A percentile compares a stretch with the other conserved stretches of the same genome.
Evolutionary conservation across 2,888 invertebrate species (phyloP).

Genomic region (Pseudeuparius sepicola): DNA sequence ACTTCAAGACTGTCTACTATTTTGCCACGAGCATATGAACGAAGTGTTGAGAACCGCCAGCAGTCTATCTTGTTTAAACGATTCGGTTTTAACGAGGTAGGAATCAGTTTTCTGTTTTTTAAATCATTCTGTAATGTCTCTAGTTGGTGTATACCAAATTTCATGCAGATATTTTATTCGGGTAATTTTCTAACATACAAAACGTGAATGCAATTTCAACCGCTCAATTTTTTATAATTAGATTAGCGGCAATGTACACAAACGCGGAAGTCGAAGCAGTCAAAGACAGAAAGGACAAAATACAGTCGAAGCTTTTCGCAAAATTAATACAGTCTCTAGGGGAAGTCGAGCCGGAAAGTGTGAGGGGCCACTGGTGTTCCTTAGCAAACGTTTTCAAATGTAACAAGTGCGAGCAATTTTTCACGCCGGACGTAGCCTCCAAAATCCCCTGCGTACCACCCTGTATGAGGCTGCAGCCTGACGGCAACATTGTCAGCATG

Average conservation of each 20-base stretch:
- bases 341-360: conserved; percentile 64
- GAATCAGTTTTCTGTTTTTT: too few species aligned
- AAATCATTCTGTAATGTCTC: too few species aligned
- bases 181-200: too few species aligned
- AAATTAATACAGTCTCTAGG: conserved; percentile 71
- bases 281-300: conserved; percentile 80
- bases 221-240: too few species aligned
- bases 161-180: too few species aligned
- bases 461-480: conserved; percentile 61
- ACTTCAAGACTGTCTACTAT: conserved; percentile 74
- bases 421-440: conserved; percentile 59
- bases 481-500: conserved; percentile 60
- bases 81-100: conserved; percentile 54
- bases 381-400: conserved; percentile 70
- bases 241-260: conserved; percentile 78
- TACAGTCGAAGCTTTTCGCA: conserved; percentile 73
- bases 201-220: too few species aligned
- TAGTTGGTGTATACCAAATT: too few species aligned
- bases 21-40: conserved; percentile 77
- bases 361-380: conserved; percentile 72
- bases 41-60: conserved; percentile 79
- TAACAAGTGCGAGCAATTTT: conserved; percentile 61
- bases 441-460: conserved; percentile 63
- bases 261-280: conserved; percentile 78
- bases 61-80: conserved; percentile 82